A percentile compares a stretch with the other conserved stretches of the same genome.
Evolutionary conservation across 2,797 vertebrate genomes (phyloP).

Genomic region (Acrossocheilus fasciatus): DNA sequence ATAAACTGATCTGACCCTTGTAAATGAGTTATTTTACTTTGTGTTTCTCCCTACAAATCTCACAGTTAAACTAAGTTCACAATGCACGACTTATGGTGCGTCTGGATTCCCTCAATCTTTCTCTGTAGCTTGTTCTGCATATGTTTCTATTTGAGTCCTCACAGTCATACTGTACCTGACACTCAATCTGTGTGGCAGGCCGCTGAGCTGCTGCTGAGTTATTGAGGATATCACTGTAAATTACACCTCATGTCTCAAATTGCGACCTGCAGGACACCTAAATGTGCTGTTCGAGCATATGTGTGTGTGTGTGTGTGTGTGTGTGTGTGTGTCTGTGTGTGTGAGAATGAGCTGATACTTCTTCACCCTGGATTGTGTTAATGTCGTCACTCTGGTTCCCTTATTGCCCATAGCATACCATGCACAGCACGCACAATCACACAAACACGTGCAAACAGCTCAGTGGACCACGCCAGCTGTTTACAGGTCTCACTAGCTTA

Average conservation of each 20-base stretch:
- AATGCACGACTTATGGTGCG: not conserved
- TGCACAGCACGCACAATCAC: not conserved
- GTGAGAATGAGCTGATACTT: not conserved
- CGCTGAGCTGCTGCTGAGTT: constrained; percentile 44
- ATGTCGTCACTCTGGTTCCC: not conserved
- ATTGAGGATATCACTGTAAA: constrained; percentile 63
- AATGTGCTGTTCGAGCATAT: not conserved
- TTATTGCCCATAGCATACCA: not conserved
- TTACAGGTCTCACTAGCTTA: not conserved
- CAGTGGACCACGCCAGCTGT: not conserved
- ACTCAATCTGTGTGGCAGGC: constrained; percentile 55
- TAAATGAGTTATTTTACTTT: not conserved
- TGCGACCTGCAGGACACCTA: not conserved
- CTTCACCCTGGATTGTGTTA: not conserved
- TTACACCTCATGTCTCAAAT: constrained; percentile 43
- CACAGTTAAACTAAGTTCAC: not conserved
- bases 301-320: too few relatives aligned
- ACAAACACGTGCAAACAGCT: constrained; percentile 1
- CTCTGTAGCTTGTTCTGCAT: not conserved
- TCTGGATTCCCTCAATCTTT: not conserved
- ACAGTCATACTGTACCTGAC: constrained; percentile 42
- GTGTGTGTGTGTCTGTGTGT: too few relatives aligned
- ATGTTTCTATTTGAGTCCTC: constrained; percentile 26
- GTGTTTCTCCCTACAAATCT: not conserved
- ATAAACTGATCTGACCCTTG: not conserved